These are phyloP conservation scores for Hipparchia sbordonii DNA, from an alignment of 2,888 invertebrate genomes.

Conservation along the genomic window DNA sequence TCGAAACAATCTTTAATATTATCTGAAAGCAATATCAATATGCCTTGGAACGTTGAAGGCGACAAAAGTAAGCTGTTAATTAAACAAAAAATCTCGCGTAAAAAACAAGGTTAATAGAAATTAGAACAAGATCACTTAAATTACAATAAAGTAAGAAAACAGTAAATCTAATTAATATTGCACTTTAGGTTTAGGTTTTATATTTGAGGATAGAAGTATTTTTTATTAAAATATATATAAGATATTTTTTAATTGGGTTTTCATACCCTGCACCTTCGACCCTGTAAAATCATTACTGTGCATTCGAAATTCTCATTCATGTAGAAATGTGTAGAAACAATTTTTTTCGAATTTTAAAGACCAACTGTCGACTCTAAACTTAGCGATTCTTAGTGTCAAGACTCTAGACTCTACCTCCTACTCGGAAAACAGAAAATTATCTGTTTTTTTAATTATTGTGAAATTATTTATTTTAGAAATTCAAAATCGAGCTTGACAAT, in stretches of 20 bases:
- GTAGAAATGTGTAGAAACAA: no score
- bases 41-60: slow-evolving; percentile 19
- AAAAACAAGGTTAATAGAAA: slow-evolving; percentile 60
- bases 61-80: slow-evolving; percentile 34
- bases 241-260: no score
- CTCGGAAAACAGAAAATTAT: no score
- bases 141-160: slow-evolving; percentile 57
- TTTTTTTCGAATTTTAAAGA: no score
- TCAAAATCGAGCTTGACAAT: slow-evolving; percentile 45
- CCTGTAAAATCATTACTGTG: neutral
- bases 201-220: slow-evolving; percentile 45
- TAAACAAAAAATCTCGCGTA: slow-evolving; percentile 49
- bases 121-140: slow-evolving; percentile 51
- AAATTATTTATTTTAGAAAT: no score
- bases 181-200: no score
- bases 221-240: neutral
- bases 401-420: slow-evolving; percentile 29
- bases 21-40: slow-evolving; percentile 29
- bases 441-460: no score
- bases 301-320: no score
- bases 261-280: no score
- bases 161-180: slow-evolving; percentile 52
- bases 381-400: neutral
- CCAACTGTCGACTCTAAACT: no score
- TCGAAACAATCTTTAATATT: slow-evolving; percentile 28